Conservation (phyloP, 92 coral and sea anemone species). For the Zoanthus sociatus region DNA sequence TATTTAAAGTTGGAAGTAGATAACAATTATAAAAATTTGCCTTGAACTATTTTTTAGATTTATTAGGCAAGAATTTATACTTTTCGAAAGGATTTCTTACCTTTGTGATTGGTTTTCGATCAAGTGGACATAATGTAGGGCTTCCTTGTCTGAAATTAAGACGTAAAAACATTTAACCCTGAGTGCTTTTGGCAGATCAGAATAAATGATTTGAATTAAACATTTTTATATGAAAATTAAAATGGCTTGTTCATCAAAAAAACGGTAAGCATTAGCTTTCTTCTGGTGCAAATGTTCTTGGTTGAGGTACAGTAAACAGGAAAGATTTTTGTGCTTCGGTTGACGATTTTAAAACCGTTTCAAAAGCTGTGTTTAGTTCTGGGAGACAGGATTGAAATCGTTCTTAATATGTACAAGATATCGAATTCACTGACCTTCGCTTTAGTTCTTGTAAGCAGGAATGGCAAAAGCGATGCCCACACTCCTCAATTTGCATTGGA, state of each 20-base stretch:
- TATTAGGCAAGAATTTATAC: background rate
- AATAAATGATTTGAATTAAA: background rate
- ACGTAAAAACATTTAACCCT: background rate
- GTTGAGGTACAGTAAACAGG: background rate
- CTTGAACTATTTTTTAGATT: background rate
- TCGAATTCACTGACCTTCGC: constrained; percentile 69
- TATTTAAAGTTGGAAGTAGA: background rate
- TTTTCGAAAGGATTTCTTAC: constrained; percentile 49
- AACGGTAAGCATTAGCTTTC: background rate
- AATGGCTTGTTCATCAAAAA: constrained; percentile 1
- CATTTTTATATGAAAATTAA: background rate
- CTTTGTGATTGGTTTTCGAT: constrained; percentile 92
- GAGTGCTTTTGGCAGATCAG: background rate
- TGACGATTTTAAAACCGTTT: background rate
- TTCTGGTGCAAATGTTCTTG: background rate
- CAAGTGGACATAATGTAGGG: constrained; percentile 89
- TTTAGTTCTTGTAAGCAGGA: constrained; percentile 94
- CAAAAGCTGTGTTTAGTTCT: background rate
- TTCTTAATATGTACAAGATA: background rate
- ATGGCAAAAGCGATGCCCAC: constrained; percentile 98
- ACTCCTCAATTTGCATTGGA: constrained; percentile 97
- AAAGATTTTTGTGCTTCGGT: background rate
- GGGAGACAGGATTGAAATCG: background rate
- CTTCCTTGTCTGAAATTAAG: constrained; percentile 77
- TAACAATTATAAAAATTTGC: background rate